A percentile compares a stretch with the other conserved stretches of the same genome.
Evolutionary conservation across 1,140 invertebrate genomes (phyloP).

Genomic region (Euwallacea similis): DNA sequence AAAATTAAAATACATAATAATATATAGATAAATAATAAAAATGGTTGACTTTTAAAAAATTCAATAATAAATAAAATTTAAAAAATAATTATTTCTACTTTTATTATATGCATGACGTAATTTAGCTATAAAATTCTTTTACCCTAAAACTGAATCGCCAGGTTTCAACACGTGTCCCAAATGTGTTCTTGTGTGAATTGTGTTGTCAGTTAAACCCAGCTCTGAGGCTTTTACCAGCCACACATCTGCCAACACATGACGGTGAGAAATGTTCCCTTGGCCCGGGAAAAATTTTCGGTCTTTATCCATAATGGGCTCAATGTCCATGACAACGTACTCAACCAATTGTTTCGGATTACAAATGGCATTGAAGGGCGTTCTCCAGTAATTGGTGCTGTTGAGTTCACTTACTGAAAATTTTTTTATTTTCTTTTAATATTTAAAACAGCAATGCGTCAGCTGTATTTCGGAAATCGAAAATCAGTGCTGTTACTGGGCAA

Average conservation of each 20-base stretch:
- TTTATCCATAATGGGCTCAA: slow-evolving; percentile 80
- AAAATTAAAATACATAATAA: background rate
- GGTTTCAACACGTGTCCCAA: slow-evolving; percentile 91
- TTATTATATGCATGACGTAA: too few relatives aligned
- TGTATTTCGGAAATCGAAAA: too few relatives aligned
- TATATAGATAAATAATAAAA: too few relatives aligned
- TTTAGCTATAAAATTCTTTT: slow-evolving; percentile 55
- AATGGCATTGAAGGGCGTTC: slow-evolving; percentile 82
- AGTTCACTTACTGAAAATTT: slow-evolving; percentile 78
- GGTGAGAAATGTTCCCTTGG: slow-evolving; percentile 81
- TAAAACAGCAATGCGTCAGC: too few relatives aligned
- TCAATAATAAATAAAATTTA: too few relatives aligned
- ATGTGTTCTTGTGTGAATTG: slow-evolving; percentile 87
- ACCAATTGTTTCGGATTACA: slow-evolving; percentile 88
- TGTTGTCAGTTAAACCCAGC: slow-evolving; percentile 80
- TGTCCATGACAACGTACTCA: slow-evolving; percentile 95
- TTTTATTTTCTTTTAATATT: background rate
- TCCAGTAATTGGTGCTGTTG: slow-evolving; percentile 79
- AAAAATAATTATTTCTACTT: too few relatives aligned
- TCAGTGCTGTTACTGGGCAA: too few relatives aligned
- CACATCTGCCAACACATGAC: slow-evolving; percentile 89
- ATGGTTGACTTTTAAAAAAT: too few relatives aligned
- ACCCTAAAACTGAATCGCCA: slow-evolving; percentile 88
- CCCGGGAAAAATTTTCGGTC: slow-evolving; percentile 80
- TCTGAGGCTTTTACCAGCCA: slow-evolving; percentile 92